Evolutionary conservation across 1,140 invertebrate genomes (phyloP), one percentile per base, ranked within the genome.

Genomic region (Panagrolaimus sp.): DNA sequence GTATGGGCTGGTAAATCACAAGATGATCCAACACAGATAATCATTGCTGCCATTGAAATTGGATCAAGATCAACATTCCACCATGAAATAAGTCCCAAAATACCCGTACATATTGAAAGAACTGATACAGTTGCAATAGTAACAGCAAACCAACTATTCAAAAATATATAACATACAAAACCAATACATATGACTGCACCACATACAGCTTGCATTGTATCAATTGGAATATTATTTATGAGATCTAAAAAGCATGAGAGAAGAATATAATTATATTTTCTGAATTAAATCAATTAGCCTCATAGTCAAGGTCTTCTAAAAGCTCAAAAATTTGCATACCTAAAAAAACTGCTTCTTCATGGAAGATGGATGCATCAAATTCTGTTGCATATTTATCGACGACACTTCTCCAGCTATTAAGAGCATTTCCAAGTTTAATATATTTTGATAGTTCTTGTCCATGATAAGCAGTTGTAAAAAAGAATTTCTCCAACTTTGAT

Each of bases 21-120:
- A 23, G 66, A 70, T 63, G 78, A 85, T 9, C 85, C 85, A 14
- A 86, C 82, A 25, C 83, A 82, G 72, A 86, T 85, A 38, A 86
- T 83, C 62, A 86, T 77, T 47, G 84, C 83, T 31, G 84, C 84
- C 83, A 85, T 86, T 47, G 84, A 84, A 38, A 86, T 80, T 13
- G 84, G 81, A 70, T 84, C 84, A 5, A 86, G 71, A 31, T 80
- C 81, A 13, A 85, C 71, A 7, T 72, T 72, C 76, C 80, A 82
- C 71, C 80, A 78, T 9, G 74, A 71, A 71, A 86, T 74, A 62
- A 83, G 82, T 9, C 84, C 85, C 57, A 86, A 72, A 27, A 85
- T 79, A 66, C 80, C 78, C 62, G 47, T 70, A 48, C 83, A 79
- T 65, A 86, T 84, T 63, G 82, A 83, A 5, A 83, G 67, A 53